A percentile compares a stretch with the other conserved stretches of the same genome.
Conservation (phyloP, 2,797 vertebrate species). For the Sorex maritimensis region DNA sequence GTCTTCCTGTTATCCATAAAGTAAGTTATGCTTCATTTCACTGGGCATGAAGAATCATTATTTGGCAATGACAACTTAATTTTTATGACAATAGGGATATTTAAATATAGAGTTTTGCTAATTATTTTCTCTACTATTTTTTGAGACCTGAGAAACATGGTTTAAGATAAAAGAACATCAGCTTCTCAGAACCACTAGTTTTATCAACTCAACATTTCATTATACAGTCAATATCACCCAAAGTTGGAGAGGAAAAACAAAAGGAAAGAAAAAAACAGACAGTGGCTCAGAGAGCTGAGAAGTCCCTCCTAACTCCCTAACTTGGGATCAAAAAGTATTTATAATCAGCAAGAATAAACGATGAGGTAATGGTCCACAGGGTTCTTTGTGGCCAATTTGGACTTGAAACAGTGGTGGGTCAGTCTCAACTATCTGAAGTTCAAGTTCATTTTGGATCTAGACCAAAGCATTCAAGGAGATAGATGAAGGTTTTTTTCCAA, state of each 20-base stretch:
- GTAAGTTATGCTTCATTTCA: conserved; percentile 37
- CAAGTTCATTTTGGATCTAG: conserved; percentile 67
- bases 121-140: conserved; percentile 50
- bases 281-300: conserved; percentile 22
- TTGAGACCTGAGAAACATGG: conserved; percentile 35
- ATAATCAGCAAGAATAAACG: conserved; percentile 76
- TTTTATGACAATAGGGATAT: not conserved
- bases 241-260: conserved; percentile 18
- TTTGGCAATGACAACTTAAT: conserved; percentile 36
- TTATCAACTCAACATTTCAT: conserved; percentile 32
- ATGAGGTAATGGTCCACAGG: conserved; percentile 69
- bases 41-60: not conserved
- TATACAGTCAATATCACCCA: not conserved
- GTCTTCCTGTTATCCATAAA: conserved; percentile 1
- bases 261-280: conserved; percentile 20
- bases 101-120: conserved; percentile 1
- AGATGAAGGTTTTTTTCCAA: conserved; percentile 60
- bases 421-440: conserved; percentile 68
- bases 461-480: conserved; percentile 68
- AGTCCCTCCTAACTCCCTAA: conserved; percentile 43
- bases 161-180: conserved; percentile 33
- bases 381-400: conserved; percentile 69
- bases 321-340: conserved; percentile 68
- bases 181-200: conserved; percentile 25
- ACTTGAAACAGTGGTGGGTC: conserved; percentile 60